These are phyloP conservation scores for Clitarchus hookeri DNA, from an alignment of 2,888 invertebrate species.

Conservation along the genomic window DNA sequence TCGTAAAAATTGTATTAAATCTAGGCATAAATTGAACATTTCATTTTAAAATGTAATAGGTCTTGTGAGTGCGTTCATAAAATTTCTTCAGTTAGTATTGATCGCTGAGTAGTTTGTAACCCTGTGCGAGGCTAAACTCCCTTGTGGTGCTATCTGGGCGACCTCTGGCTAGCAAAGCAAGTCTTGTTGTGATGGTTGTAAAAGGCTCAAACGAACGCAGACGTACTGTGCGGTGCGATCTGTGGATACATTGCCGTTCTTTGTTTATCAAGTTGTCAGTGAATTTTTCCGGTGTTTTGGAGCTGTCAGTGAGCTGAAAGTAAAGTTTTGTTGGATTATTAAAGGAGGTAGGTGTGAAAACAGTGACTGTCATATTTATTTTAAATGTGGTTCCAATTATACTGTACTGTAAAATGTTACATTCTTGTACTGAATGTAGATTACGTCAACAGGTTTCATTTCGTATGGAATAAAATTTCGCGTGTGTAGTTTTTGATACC, in stretches of 20 bases:
- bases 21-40: no score
- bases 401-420: not conserved
- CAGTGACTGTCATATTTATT: not conserved
- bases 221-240: slow-evolving; percentile 28
- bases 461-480: not conserved
- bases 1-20: no score
- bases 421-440: not conserved
- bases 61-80: slow-evolving; percentile 21
- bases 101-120: slow-evolving; percentile 25
- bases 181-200: slow-evolving; percentile 26
- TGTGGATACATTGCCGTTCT: slow-evolving; percentile 22
- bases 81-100: slow-evolving; percentile 24
- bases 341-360: not conserved
- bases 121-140: slow-evolving; percentile 34
- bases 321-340: not conserved
- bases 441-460: not conserved
- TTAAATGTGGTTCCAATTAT: not conserved
- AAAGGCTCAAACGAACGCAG: slow-evolving; percentile 30
- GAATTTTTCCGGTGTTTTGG: slow-evolving; percentile 27
- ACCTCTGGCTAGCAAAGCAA: slow-evolving; percentile 23
- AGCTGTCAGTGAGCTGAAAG: not conserved
- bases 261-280: slow-evolving; percentile 30
- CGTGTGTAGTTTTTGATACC: not conserved
- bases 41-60: not conserved
- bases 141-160: slow-evolving; percentile 31